A percentile compares a stretch with the other conserved stretches of the same genome.
Evolutionary conservation across 2,113 vertebrate species (phyloP).

Genomic region (Meleagris gallopavo): DNA sequence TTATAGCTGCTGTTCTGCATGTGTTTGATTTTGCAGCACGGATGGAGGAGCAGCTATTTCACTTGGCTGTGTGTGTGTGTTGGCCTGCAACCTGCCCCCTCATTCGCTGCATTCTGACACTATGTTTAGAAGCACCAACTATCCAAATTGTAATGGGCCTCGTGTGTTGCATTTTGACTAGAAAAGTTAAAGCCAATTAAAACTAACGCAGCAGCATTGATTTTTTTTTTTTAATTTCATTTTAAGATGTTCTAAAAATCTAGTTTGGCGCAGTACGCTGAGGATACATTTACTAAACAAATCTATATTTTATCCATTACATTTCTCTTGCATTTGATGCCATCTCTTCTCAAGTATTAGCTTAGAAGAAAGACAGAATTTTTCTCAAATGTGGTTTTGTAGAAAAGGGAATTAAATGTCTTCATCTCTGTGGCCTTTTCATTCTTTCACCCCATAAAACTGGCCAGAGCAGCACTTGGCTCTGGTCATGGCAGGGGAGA

Average conservation of each 20-base stretch:
- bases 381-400: neutral
- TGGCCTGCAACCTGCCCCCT: neutral
- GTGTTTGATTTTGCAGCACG: neutral
- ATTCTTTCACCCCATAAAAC: neutral
- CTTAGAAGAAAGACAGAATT: neutral
- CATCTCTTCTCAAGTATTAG: neutral
- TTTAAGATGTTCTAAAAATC: neutral
- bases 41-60: neutral
- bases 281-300: neutral
- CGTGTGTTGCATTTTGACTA: neutral
- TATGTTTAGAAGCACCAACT: constrained; percentile 28
- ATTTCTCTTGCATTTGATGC: accelerated
- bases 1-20: neutral
- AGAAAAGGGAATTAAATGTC: neutral
- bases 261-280: neutral
- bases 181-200: neutral
- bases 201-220: neutral
- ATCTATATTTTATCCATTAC: neutral
- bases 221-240: neutral
- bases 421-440: neutral
- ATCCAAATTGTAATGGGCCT: neutral
- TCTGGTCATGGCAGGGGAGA: accelerated
- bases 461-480: neutral
- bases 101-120: constrained; percentile 11
- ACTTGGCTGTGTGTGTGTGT: neutral